Percentiles rank a stretch among this genome's conserved stretches.
These are phyloP conservation scores for Peromyscus eremicus DNA, from an alignment of 2,797 vertebrate genomes.

Conservation along the genomic window DNA sequence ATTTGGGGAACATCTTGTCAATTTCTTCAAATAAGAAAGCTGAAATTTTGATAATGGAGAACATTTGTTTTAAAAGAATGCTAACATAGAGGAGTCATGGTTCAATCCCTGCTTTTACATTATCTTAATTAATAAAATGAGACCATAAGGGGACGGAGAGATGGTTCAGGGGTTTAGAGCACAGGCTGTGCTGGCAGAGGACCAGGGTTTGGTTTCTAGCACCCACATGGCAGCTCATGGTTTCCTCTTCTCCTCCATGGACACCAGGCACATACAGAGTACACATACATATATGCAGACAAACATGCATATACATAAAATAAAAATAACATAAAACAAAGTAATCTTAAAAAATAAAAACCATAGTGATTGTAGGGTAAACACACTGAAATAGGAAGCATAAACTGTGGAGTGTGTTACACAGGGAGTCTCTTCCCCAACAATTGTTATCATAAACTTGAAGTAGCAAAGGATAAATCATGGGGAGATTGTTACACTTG, in stretches of 20 bases:
- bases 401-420: not conserved
- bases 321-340: not conserved
- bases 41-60: slow-evolving; percentile 5
- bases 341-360: not conserved
- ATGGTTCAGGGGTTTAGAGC: not conserved
- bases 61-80: slow-evolving; percentile 24
- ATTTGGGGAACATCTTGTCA: not conserved
- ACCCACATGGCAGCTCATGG: not conserved
- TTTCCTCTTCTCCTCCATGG: not conserved
- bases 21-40: slow-evolving; percentile 24
- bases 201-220: not conserved
- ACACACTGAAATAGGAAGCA: not conserved
- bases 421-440: not conserved
- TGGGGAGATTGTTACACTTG: not conserved
- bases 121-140: not conserved
- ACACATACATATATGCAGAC: not conserved
- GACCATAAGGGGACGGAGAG: not conserved
- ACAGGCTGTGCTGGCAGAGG: not conserved
- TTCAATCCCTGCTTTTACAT: not conserved
- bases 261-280: not conserved
- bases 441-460: not conserved
- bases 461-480: not conserved
- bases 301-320: not conserved
- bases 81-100: not conserved
- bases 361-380: not conserved